A percentile compares a stretch with the other conserved stretches of the same genome.
phyloP scores from a whole-genome alignment of 92 coral and sea anemone genomes.

The Heteractis magnifica region DNA sequence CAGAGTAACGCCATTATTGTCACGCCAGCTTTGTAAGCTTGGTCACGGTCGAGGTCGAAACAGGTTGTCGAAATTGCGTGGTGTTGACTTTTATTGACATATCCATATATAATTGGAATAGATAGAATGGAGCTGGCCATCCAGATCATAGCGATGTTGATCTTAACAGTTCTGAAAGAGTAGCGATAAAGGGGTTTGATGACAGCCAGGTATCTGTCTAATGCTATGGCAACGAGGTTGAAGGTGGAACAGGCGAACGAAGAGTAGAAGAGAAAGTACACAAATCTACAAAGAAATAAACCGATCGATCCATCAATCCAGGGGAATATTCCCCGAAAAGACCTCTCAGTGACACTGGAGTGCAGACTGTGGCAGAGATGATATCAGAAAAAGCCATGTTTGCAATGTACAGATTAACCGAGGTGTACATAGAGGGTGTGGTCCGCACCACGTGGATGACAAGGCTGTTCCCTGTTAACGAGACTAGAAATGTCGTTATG shows the following conservation, averaged over 20 bases:
- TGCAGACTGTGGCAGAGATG: conserved; percentile 29
- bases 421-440: conserved; percentile 45
- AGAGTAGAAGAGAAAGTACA: conserved; percentile 20
- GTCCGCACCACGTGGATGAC: conserved; percentile 45
- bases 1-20: conserved; percentile 31
- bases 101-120: conserved; percentile 13
- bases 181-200: conserved; percentile 30
- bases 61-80: not conserved
- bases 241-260: conserved; percentile 42
- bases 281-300: conserved; percentile 15
- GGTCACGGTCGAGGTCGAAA: conserved; percentile 26
- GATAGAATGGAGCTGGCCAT: conserved; percentile 13
- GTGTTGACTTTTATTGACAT: not conserved
- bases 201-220: conserved; percentile 31
- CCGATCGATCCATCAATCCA: conserved; percentile 20
- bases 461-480: conserved; percentile 27
- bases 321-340: not conserved
- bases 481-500: not conserved
- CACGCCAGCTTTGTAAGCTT: conserved; percentile 25
- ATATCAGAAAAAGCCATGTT: conserved; percentile 42
- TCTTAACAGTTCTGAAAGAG: conserved; percentile 8
- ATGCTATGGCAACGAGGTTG: conserved; percentile 34
- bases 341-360: conserved; percentile 3
- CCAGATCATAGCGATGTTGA: conserved; percentile 15
- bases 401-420: conserved; percentile 34